Base-by-base conservation (phyloP, 2,113 vertebrate genomes). In the Noctilio leporinus region DNA sequence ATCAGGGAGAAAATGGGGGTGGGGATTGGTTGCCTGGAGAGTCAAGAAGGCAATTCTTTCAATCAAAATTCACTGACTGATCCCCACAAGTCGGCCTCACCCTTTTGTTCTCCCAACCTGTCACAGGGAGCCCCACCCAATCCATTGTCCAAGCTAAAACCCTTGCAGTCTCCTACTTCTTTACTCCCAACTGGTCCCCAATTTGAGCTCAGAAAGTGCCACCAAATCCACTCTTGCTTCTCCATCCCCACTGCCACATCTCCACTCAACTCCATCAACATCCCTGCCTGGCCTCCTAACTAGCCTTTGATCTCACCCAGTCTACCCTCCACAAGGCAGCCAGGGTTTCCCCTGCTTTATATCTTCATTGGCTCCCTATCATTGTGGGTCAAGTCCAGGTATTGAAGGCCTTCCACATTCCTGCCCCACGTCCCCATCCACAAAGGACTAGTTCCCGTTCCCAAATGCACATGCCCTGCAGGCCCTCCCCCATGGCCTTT, bases 401-500 rank as follows among this genome's bases (percentile, higher is more conserved):
- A 24, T 2, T 57, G 6, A 17, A 30, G 62, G 67, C 62, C 20
- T 57, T 70, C 28, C 26, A 7, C 26, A 3, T 45, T 53, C 53
- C 30, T 26, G 9, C 30, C n/a, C 15, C 14, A 59, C 33, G 35
- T 22, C 43, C n/a, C 28, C 45, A 76, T 80, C 43, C 33, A 35
- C 0, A 45, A 2, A 40, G 38, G 20, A 28, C 35, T 69, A 20
- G 11, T 62, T 57, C 51, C 73, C 40, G 45, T 4, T 35, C 33
- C 47, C 35, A 16, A 45, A 38, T 12, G n/a, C 4, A 0, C 3
- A 1, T 0, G 26, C 3, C 53, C 35, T 20, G 8, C 15, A n/a
- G 0, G 2, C 1, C 2, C 62, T 24, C 64, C 22, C 73, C 72
- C 40, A 28, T 15, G 0, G 24, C 26, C 84, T 89, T 2, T 7